Evolutionary conservation across 1,140 invertebrate species (phyloP).

Genomic region (Cydia amplana): DNA sequence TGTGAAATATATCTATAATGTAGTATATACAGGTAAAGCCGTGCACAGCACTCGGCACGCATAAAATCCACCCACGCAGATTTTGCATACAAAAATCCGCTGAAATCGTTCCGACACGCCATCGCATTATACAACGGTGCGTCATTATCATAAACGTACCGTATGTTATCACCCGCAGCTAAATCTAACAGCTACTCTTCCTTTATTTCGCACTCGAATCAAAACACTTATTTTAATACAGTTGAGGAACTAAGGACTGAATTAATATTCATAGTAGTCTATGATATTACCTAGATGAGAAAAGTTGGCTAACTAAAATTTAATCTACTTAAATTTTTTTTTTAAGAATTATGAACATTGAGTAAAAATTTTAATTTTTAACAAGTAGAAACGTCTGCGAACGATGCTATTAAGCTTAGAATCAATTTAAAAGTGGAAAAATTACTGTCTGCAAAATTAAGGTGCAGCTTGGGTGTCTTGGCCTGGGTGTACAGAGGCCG

Average conservation of each 20-base stretch:
- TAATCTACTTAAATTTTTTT: no score
- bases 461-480: no score
- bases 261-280: no score
- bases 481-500: no score
- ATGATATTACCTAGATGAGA: no score
- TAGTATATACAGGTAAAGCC: neutral
- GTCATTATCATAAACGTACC: conserved; percentile 70
- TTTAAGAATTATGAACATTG: no score
- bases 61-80: conserved; percentile 57
- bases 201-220: neutral
- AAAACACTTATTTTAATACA: neutral
- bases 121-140: conserved; percentile 69
- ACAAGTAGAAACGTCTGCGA: no score
- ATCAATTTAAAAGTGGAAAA: no score
- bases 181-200: neutral
- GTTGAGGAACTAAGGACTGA: neutral
- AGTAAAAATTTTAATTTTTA: no score
- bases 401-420: no score
- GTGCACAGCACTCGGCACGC: conserved; percentile 32
- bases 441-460: no score
- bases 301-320: no score
- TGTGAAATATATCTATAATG: neutral
- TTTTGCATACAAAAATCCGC: conserved; percentile 64
- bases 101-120: conserved; percentile 54
- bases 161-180: conserved; percentile 31